Evolutionary conservation across 2,113 vertebrate genomes (phyloP).

Genomic region (Lophius piscatorius): DNA sequence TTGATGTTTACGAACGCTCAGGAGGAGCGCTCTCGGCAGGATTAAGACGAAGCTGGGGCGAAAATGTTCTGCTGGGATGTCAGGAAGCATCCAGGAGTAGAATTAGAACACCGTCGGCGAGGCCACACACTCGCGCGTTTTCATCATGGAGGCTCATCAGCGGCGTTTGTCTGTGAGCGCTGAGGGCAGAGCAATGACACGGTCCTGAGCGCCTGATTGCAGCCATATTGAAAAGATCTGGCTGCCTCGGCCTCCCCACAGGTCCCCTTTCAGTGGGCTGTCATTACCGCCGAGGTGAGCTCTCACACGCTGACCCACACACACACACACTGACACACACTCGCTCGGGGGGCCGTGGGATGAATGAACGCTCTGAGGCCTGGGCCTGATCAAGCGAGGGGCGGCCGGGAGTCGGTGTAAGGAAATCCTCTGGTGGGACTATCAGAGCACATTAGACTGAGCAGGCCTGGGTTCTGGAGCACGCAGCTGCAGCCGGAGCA

Average conservation of each 20-base stretch:
- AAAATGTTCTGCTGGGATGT: conserved; percentile 27
- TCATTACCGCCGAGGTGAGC: conserved; percentile 73
- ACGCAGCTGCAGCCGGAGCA: conserved; percentile 72
- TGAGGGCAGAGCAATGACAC: conserved; percentile 66
- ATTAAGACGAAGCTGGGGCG: no score
- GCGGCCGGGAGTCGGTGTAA: conserved; percentile 70
- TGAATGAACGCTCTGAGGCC: conserved; percentile 78
- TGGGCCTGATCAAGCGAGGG: conserved; percentile 76
- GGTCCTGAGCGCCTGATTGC: conserved; percentile 81
- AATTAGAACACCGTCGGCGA: conserved; percentile 41
- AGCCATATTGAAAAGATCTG: conserved; percentile 85
- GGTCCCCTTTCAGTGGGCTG: conserved; percentile 79
- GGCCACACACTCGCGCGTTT: conserved; percentile 42
- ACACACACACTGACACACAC: conserved; percentile 39
- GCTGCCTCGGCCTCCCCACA: conserved; percentile 52
- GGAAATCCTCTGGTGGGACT: conserved; percentile 78
- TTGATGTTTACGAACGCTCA: conserved; percentile 61
- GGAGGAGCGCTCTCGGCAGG: no score
- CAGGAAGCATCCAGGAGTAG: conserved; percentile 19
- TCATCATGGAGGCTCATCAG: conserved; percentile 7
- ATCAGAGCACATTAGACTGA: conserved; percentile 84
- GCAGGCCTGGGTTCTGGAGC: conserved; percentile 73
- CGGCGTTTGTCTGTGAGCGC: conserved; percentile 5
- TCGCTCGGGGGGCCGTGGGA: conserved; percentile 37
- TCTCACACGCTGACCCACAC: conserved; percentile 60